Conservation (phyloP, 1,140 invertebrate species). For the Sycophaga agraensis region DNA sequence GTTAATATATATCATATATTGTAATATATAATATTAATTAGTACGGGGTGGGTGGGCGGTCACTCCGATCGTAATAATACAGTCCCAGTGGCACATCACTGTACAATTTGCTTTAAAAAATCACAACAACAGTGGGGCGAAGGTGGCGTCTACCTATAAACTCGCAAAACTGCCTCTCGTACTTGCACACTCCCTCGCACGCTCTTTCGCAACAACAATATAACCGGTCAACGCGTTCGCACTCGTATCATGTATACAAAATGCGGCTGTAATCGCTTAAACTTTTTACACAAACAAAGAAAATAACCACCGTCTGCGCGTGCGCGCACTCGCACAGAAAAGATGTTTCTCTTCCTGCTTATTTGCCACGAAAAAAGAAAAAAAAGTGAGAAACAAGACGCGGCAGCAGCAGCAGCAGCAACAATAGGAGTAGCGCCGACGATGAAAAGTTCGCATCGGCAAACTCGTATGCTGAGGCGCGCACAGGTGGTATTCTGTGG, state of each 20-base stretch:
- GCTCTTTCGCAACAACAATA: neutral
- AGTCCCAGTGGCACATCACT: conserved; percentile 59
- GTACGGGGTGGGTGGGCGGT: conserved; percentile 58
- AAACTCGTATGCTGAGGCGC: too few species aligned
- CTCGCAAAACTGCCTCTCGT: conserved; percentile 4
- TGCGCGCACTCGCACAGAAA: neutral
- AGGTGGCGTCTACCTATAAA: conserved; percentile 44
- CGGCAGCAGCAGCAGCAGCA: too few species aligned
- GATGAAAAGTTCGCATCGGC: neutral
- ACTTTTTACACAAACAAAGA: too few species aligned
- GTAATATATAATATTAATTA: conserved; percentile 39
- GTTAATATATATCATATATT: conserved; percentile 24
- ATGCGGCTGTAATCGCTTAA: too few species aligned
- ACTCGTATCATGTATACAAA: too few species aligned
- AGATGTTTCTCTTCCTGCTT: too few species aligned
- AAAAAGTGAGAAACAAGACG: too few species aligned
- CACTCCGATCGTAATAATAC: conserved; percentile 56
- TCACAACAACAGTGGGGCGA: conserved; percentile 56
- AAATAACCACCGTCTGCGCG: too few species aligned
- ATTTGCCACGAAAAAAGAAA: too few species aligned
- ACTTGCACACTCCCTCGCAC: neutral
- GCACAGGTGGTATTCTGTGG: too few species aligned
- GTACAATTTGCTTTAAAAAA: conserved; percentile 46
- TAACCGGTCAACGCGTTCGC: too few species aligned
- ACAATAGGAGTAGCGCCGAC: neutral